These are phyloP conservation scores for Diceros bicornis DNA, from an alignment of 2,797 vertebrate genomes.

Conservation along the genomic window DNA sequence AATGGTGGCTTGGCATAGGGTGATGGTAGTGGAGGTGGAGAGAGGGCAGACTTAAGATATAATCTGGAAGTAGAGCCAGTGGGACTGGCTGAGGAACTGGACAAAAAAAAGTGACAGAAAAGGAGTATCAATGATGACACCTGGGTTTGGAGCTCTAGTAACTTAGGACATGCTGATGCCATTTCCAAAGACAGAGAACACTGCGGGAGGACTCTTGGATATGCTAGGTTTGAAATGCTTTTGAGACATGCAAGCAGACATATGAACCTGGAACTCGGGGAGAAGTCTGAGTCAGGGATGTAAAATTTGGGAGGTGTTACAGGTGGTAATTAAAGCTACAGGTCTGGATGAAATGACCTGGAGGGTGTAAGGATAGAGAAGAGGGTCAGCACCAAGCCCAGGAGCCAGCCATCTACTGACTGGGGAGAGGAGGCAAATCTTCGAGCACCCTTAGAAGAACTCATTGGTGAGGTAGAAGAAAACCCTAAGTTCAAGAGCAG, in stretches of 20 bases:
- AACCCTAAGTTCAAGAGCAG: too few relatives aligned
- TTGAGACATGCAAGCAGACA: background rate
- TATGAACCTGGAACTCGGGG: rapidly evolving
- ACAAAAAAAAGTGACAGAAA: background rate
- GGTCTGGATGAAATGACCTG: background rate
- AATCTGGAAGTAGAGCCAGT: background rate
- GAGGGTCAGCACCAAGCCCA: too few relatives aligned
- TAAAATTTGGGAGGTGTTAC: background rate
- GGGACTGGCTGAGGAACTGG: background rate
- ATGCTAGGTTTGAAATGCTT: background rate
- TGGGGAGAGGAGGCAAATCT: background rate
- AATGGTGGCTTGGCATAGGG: background rate
- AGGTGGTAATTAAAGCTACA: background rate
- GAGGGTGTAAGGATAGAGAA: background rate
- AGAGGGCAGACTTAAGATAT: background rate
- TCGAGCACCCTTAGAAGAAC: background rate
- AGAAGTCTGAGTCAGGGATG: background rate
- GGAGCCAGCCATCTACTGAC: background rate
- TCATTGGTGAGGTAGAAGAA: rapidly evolving
- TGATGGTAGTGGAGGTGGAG: rapidly evolving
- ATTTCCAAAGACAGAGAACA: background rate
- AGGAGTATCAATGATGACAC: background rate
- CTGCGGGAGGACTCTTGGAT: background rate
- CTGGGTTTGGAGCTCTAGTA: background rate
- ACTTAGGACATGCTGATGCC: background rate